Conservation (phyloP, 2,797 vertebrate genomes). For the Ciconia nigra region DNA sequence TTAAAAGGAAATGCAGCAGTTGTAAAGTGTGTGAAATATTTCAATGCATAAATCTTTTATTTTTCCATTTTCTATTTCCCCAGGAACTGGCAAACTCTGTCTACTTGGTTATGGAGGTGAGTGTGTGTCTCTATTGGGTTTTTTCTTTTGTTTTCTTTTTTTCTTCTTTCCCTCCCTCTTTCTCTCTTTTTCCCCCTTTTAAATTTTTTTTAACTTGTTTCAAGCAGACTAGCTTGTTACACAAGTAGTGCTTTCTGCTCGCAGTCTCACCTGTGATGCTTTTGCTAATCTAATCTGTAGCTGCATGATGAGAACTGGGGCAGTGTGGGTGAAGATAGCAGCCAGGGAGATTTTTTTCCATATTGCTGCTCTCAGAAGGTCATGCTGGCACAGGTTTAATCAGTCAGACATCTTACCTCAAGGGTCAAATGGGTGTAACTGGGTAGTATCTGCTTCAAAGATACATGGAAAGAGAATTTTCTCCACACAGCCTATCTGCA, state of each 20-base stretch:
- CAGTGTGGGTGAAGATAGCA: background rate
- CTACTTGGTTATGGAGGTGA: slow-evolving; percentile 99
- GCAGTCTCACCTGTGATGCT: background rate
- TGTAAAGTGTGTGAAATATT: background rate
- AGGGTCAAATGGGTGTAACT: background rate
- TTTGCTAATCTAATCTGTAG: background rate
- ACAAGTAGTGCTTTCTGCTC: background rate
- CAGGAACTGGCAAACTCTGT: slow-evolving; percentile 94
- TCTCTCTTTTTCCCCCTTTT: too few relatives aligned
- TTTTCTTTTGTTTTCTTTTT: background rate
- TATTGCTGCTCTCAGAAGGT: background rate
- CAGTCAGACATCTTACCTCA: background rate
- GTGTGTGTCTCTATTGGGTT: background rate
- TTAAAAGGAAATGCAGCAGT: background rate
- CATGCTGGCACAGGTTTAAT: background rate
- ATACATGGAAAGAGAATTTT: background rate
- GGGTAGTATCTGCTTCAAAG: background rate
- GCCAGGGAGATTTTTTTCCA: background rate
- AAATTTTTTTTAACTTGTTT: background rate
- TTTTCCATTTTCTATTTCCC: slow-evolving; percentile 28
- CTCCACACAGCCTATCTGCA: background rate
- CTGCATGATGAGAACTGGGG: background rate
- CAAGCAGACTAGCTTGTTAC: background rate
- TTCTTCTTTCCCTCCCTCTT: background rate
- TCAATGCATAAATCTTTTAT: background rate